phyloP scores from a whole-genome alignment of 1,140 invertebrate species.

The Andrena cerasifolii region DNA sequence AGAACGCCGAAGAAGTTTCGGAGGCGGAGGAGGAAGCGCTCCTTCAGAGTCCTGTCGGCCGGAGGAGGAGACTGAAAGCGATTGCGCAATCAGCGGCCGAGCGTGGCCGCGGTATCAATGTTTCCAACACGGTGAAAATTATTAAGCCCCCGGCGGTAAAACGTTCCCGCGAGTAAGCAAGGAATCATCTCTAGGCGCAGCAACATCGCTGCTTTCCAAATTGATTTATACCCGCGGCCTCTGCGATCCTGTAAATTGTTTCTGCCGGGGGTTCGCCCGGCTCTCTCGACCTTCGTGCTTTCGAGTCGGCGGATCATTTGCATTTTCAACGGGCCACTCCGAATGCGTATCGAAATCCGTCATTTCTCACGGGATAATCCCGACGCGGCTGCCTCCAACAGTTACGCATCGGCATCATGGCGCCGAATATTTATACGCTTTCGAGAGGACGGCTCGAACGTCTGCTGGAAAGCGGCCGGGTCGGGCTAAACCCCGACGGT shows the following conservation, averaged over 20 bases:
- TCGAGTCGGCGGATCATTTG: neutral
- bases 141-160: slow-evolving; percentile 1
- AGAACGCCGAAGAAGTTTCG: too few relatives aligned
- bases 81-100: neutral
- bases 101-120: neutral
- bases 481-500: neutral
- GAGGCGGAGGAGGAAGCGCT: too few relatives aligned
- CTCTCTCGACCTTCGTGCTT: neutral
- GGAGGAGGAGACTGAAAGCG: neutral
- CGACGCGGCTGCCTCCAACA: neutral
- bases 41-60: too few relatives aligned
- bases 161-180: neutral
- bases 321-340: slow-evolving; percentile 5
- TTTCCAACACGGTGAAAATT: slow-evolving; percentile 26
- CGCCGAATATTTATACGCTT: slow-evolving; percentile 7
- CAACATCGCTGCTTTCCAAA: neutral
- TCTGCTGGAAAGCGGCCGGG: slow-evolving; percentile 16
- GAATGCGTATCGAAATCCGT: slow-evolving; percentile 21
- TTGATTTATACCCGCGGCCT: slow-evolving; percentile 35
- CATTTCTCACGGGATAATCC: slow-evolving; percentile 37
- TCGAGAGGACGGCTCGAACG: neutral
- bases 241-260: slow-evolving; percentile 26
- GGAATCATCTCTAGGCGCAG: neutral
- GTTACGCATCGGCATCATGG: neutral
- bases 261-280: neutral